These are phyloP conservation scores for Potamarius usumacintae DNA, from an alignment of 2,113 vertebrate genomes.

Conservation along the genomic window DNA sequence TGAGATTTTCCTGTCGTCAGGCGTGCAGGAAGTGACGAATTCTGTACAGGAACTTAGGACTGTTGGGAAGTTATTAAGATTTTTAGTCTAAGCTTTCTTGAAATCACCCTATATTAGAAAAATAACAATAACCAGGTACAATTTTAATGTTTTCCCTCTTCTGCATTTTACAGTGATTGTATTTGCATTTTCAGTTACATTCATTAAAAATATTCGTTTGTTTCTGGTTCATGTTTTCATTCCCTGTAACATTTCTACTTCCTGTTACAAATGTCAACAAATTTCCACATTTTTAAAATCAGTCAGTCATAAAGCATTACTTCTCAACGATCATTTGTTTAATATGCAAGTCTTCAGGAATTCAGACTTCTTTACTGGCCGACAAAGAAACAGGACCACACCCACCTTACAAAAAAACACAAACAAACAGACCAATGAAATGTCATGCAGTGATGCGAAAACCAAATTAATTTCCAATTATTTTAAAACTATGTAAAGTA, in stretches of 20 bases:
- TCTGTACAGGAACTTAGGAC: too few relatives aligned
- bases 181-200: background rate
- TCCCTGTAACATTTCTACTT: too few relatives aligned
- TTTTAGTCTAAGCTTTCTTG: too few relatives aligned
- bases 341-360: background rate
- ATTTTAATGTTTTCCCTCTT: too few relatives aligned
- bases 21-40: too few relatives aligned
- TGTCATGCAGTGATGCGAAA: background rate
- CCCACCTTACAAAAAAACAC: background rate
- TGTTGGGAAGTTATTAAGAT: too few relatives aligned
- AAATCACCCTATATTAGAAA: too few relatives aligned
- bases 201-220: background rate
- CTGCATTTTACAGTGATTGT: background rate
- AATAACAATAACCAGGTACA: too few relatives aligned
- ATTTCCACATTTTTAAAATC: background rate
- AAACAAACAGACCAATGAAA: background rate
- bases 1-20: too few relatives aligned
- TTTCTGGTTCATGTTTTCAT: too few relatives aligned
- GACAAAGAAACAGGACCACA: background rate
- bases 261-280: background rate
- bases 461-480: background rate
- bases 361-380: too few relatives aligned
- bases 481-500: background rate
- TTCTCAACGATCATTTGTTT: background rate
- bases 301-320: background rate